Percentiles rank a stretch among this genome's conserved stretches.
Evolutionary conservation across 2,797 vertebrate species (phyloP).

Genomic region (Pseudochirops cupreus): DNA sequence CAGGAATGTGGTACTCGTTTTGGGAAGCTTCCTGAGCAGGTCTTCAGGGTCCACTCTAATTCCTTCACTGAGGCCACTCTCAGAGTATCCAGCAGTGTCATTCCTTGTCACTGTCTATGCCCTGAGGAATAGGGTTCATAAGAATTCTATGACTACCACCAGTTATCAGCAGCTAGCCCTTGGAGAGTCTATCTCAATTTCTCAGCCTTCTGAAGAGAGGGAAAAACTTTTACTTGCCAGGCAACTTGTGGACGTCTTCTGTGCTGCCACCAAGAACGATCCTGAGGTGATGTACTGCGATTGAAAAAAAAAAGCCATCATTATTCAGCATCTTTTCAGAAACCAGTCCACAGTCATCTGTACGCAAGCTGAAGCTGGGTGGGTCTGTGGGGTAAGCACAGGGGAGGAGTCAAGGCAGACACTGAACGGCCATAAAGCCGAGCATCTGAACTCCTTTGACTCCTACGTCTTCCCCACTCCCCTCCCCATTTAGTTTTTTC

Average conservation of each 20-base stretch:
- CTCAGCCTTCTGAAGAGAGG: background rate
- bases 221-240: constrained; percentile 68
- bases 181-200: background rate
- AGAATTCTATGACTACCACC: background rate
- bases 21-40: background rate
- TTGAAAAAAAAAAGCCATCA: background rate
- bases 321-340: background rate
- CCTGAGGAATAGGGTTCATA: background rate
- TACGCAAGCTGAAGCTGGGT: constrained; percentile 12
- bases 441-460: background rate
- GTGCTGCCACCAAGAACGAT: constrained; percentile 68
- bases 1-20: background rate
- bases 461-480: background rate
- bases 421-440: background rate
- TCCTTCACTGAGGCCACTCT: background rate
- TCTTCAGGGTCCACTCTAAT: no score
- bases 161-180: background rate
- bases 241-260: constrained; percentile 55
- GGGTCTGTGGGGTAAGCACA: background rate
- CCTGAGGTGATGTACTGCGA: constrained; percentile 74
- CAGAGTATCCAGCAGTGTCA: background rate
- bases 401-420: background rate
- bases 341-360: background rate
- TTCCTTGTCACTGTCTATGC: background rate
- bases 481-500: background rate